Conservation (phyloP, 2,888 invertebrate species). For the Clepsis dumicolana region DNA sequence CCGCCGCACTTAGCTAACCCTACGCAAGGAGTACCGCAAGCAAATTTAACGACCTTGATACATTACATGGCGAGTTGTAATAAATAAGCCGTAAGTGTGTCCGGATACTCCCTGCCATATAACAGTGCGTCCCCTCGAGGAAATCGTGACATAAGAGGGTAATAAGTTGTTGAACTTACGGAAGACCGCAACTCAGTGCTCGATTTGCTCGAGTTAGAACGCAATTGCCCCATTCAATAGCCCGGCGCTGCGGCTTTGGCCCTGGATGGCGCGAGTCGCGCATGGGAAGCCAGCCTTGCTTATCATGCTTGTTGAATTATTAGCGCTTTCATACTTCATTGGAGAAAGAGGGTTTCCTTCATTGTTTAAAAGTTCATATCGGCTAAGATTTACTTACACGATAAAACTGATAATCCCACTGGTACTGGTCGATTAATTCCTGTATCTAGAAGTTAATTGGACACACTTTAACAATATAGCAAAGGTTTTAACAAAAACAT, state of each 20-base stretch:
- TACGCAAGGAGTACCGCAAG: slow-evolving; percentile 22
- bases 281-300: not conserved
- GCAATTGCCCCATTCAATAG: slow-evolving; percentile 53
- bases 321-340: not conserved
- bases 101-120: slow-evolving; percentile 43
- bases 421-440: too few relatives aligned
- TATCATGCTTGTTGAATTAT: not conserved
- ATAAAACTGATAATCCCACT: not conserved
- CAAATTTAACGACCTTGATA: slow-evolving; percentile 30
- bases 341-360: not conserved
- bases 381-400: not conserved
- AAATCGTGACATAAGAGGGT: slow-evolving; percentile 49
- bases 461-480: too few relatives aligned
- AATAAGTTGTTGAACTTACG: slow-evolving; percentile 55
- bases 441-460: too few relatives aligned
- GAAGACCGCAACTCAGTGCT: slow-evolving; percentile 52
- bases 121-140: slow-evolving; percentile 34
- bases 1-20: slow-evolving; percentile 1
- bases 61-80: slow-evolving; percentile 17
- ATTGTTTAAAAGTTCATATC: not conserved
- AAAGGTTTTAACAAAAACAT: too few relatives aligned
- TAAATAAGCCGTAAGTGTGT: slow-evolving; percentile 43
- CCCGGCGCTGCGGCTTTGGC: not conserved
- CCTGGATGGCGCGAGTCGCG: slow-evolving; percentile 9
- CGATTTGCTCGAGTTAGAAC: slow-evolving; percentile 56